Conservation (phyloP, 1,140 invertebrate genomes). For the Lepidotrigona ventralis region DNA sequence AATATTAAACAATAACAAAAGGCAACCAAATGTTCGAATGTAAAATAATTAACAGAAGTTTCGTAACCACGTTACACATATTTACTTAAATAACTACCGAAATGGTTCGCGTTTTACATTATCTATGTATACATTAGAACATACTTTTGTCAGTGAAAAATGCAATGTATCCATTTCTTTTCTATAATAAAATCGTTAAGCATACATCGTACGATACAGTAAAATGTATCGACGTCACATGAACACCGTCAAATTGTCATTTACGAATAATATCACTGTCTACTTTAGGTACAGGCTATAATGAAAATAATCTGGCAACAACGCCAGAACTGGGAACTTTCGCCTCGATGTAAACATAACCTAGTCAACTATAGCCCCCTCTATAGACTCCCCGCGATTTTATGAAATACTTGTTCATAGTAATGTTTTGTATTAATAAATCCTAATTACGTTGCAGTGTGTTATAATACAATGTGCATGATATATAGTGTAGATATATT, state of each 20-base stretch:
- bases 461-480: not conserved
- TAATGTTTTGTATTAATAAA: not conserved
- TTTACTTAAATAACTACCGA: not conserved
- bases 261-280: not conserved
- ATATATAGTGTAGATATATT: not conserved
- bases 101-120: not conserved
- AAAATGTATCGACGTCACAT: conserved; percentile 44
- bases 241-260: conserved; percentile 36
- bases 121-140: not conserved
- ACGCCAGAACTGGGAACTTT: not conserved
- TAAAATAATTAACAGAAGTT: not conserved
- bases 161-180: conserved; percentile 31
- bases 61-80: not conserved
- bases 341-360: not conserved
- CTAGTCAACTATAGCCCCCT: not conserved
- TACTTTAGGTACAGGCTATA: not conserved
- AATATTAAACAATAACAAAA: not conserved
- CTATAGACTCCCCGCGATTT: not conserved
- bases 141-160: conserved; percentile 29
- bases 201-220: conserved; percentile 17
- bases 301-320: not conserved
- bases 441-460: not conserved
- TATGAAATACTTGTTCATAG: not conserved
- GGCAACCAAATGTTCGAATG: not conserved
- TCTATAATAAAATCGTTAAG: conserved; percentile 15